Conservation (phyloP, 2,888 invertebrate genomes). For the Athalia cordata region DNA sequence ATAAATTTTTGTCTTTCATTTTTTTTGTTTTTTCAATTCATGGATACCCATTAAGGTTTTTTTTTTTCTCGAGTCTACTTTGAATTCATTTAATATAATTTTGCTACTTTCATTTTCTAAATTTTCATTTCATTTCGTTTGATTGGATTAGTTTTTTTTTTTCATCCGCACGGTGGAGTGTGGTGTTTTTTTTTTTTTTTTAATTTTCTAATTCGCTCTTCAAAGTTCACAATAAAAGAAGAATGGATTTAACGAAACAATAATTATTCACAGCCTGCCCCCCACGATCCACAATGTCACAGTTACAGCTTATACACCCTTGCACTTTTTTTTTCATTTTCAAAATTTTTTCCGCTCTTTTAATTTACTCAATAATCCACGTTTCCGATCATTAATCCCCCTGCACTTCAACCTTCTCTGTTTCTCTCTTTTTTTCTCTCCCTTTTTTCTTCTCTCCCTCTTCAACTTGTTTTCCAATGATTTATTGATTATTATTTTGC, state of each 20-base stretch:
- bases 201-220: neutral
- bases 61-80: neutral
- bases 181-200: conserved; percentile 38
- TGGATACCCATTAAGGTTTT: neutral
- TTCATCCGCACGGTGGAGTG: no score
- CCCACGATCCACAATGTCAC: conserved; percentile 73
- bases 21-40: conserved; percentile 15
- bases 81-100: conserved; percentile 26
- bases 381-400: neutral
- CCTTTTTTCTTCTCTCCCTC: neutral
- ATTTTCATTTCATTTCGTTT: neutral
- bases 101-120: conserved; percentile 44
- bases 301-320: conserved; percentile 70
- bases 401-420: neutral
- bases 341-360: neutral
- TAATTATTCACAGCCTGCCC: conserved; percentile 67
- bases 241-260: neutral
- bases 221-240: neutral
- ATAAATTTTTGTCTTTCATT: conserved; percentile 13
- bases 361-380: neutral
- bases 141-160: no score
- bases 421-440: neutral
- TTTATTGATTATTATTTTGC: neutral
- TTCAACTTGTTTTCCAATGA: neutral
- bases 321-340: conserved; percentile 55